phyloP scores from a whole-genome alignment of 2,113 vertebrate species.

The Eublepharis macularius region DNA sequence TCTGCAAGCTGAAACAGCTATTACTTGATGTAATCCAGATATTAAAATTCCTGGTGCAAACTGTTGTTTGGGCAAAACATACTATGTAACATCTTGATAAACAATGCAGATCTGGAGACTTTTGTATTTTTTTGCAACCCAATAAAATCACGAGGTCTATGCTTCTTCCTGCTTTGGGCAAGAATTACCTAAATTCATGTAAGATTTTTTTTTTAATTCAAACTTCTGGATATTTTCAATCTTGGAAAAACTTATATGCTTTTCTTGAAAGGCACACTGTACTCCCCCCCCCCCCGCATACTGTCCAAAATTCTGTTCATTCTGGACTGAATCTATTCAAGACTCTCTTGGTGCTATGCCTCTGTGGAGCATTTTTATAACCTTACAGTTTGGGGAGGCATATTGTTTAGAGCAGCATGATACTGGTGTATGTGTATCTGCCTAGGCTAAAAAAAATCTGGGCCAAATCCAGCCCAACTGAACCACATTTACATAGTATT shows the following conservation, averaged over 20 bases:
- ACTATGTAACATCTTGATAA: neutral
- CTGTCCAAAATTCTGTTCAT: constrained; percentile 37
- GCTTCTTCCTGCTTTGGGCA: constrained; percentile 28
- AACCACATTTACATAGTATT: neutral
- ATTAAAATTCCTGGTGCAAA: constrained; percentile 38
- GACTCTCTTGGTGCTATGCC: neutral
- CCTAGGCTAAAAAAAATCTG: accelerated
- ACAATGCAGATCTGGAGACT: constrained; percentile 16
- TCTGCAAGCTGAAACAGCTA: constrained; percentile 55
- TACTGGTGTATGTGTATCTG: neutral
- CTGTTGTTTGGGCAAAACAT: constrained; percentile 25
- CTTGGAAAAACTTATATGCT: constrained; percentile 26
- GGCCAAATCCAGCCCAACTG: neutral
- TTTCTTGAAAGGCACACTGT: constrained; percentile 51
- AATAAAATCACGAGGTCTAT: neutral
- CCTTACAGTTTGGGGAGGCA: neutral
- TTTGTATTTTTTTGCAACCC: constrained; percentile 41
- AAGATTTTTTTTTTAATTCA: constrained; percentile 44
- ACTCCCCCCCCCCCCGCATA: no score
- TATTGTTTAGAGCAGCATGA: neutral
- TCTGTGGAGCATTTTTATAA: neutral
- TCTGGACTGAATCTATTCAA: constrained; percentile 28
- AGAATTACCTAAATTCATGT: neutral
- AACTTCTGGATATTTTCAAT: constrained; percentile 29
- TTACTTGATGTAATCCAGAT: constrained; percentile 65